phyloP scores from a whole-genome alignment of 2,797 vertebrate genomes.

The Arvicola amphibius region DNA sequence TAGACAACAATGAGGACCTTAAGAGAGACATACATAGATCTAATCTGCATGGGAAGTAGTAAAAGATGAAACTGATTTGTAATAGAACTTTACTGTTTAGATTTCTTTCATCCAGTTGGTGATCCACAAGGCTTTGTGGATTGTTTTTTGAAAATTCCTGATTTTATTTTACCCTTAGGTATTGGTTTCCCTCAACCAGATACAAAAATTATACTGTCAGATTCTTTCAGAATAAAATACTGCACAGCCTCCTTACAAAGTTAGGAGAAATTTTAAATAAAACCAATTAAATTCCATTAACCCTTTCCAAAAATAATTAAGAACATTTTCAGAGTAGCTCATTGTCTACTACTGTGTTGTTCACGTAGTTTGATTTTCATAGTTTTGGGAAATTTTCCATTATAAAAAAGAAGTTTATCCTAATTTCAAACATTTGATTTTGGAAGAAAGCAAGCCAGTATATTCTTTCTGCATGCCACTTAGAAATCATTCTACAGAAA shows the following conservation, averaged over 20 bases:
- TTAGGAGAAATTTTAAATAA: conserved; percentile 12
- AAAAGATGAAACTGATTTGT: background rate
- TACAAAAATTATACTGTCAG: background rate
- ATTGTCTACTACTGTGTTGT: background rate
- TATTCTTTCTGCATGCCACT: background rate
- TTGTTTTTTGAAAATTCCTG: background rate
- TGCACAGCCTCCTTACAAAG: background rate
- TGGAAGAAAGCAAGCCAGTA: background rate
- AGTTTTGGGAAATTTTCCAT: background rate
- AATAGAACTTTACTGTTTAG: background rate
- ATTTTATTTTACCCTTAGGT: conserved; percentile 29
- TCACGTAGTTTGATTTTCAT: background rate
- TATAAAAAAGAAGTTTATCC: conserved; percentile 18
- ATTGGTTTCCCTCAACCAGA: background rate
- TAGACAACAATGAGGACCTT: no score
- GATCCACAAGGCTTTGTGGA: background rate
- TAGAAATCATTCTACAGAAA: background rate
- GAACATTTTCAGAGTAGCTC: background rate
- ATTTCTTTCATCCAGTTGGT: background rate
- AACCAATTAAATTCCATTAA: background rate
- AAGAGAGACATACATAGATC: no score
- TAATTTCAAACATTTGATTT: conserved; percentile 48
- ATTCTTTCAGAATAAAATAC: conserved; percentile 36
- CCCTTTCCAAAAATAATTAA: background rate
- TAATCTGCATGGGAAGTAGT: no score